Evolutionary conservation across 2,113 vertebrate species (phyloP), one percentile per base, ranked within the genome.

Genomic region (Nycticorax nycticorax): DNA sequence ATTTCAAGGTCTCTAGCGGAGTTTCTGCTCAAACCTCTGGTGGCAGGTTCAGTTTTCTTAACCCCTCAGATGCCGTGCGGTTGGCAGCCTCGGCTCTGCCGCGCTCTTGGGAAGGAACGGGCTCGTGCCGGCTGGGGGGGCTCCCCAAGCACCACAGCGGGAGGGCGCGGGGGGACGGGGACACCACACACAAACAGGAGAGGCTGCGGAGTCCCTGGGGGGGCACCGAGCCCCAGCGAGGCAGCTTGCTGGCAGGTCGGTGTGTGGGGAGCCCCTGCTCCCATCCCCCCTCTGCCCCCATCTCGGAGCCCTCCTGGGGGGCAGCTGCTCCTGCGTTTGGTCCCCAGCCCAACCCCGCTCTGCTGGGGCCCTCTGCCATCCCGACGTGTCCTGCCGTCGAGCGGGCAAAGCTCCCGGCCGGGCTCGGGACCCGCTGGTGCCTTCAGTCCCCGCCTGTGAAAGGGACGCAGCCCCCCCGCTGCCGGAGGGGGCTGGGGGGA

Each of bases 1-100:
- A 96, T 97, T 96, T 96, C 95, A 96, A 95, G 96, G 94, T 93
- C 94, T 97, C 92, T 86, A 60, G 85, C 56, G 94, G 92, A 96
- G 93, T 95, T 93, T 96, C 89, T 84, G 77, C 91, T 93, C 91
- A 91, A 95, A 94, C 94, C 92, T 94, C 93, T 56, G 85, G 96
- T 39, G 77, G 91, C 92, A 95, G 91, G 90, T 85, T 91, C 1
- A 37, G 66, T 91, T 97, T 97, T 94, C 95, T 97, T 97, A 96
- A 98, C 96, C 85, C 95, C 41, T 96, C 68, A 0, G 2, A 71
- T 88, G 88, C 95, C 5, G 28, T 60, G 67, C 3, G 0, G n/a
- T 92, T 63, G 89, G 56, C 28, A 74, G 45, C 43, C 55, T 53
- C 19, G 60, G 68, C 48, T 84, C 23, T 89, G 60, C 52, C 57